Percentiles rank a stretch among this genome's conserved stretches.
Evolutionary conservation across 2,113 vertebrate genomes (phyloP).

Genomic region (Amphilophus citrinellus): DNA sequence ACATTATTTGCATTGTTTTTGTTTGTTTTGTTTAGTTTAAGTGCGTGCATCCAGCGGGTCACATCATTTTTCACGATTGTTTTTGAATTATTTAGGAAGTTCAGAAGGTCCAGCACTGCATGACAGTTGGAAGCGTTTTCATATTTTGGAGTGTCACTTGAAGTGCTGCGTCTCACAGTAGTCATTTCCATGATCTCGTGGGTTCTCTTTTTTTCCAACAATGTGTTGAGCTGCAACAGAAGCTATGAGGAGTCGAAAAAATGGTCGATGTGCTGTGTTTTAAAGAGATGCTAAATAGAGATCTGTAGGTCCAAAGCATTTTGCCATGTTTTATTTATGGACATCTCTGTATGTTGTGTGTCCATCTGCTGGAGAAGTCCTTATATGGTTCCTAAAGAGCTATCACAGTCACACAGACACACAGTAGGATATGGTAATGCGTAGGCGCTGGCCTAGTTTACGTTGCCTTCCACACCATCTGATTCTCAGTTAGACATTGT

Average conservation of each 20-base stretch:
- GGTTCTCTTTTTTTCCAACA: background rate
- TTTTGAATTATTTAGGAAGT: background rate
- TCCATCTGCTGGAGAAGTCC: slow-evolving; percentile 7
- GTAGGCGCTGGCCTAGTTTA: slow-evolving; percentile 9
- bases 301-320: slow-evolving; percentile 47
- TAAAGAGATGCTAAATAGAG: slow-evolving; percentile 20
- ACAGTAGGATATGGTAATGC: slow-evolving; percentile 29
- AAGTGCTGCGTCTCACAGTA: background rate
- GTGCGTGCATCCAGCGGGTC: slow-evolving; percentile 30
- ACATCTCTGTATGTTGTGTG: slow-evolving; percentile 26
- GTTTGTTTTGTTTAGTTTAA: slow-evolving; percentile 31
- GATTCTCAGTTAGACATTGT: slow-evolving; percentile 91
- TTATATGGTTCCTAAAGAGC: slow-evolving; percentile 37
- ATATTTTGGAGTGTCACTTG: slow-evolving; percentile 2
- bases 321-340: slow-evolving; percentile 26
- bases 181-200: background rate
- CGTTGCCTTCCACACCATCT: slow-evolving; percentile 6
- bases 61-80: slow-evolving; percentile 16
- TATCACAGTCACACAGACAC: slow-evolving; percentile 48
- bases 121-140: slow-evolving; percentile 11
- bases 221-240: slow-evolving; percentile 13
- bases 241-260: slow-evolving; percentile 7
- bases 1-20: slow-evolving; percentile 59
- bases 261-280: background rate
- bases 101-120: slow-evolving; percentile 9